phyloP scores from a whole-genome alignment of 2,888 invertebrate genomes.

The Drosophila ustulata region DNA sequence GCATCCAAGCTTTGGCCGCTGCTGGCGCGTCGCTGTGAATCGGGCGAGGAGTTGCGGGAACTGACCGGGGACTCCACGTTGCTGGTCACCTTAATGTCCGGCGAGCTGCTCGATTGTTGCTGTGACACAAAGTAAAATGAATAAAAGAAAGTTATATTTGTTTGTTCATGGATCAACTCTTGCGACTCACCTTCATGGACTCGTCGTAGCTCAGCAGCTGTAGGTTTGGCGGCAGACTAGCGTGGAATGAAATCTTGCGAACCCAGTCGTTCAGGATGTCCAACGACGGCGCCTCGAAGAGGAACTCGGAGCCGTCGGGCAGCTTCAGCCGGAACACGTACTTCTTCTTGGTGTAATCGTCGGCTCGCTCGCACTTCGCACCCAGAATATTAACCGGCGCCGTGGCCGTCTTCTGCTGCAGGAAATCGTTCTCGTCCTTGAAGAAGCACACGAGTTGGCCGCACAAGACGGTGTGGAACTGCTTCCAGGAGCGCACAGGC shows the following conservation, averaged over 20 bases:
- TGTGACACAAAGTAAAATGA: slow-evolving; percentile 34
- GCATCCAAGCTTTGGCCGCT: slow-evolving; percentile 82
- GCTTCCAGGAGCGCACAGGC: slow-evolving; percentile 97
- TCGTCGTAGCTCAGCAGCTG: slow-evolving; percentile 94
- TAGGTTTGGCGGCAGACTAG: slow-evolving; percentile 94
- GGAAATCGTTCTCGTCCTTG: slow-evolving; percentile 96
- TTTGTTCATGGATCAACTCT: too few species aligned
- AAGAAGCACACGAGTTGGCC: slow-evolving; percentile 99
- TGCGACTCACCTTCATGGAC: slow-evolving; percentile 86
- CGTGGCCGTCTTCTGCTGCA: slow-evolving; percentile 93
- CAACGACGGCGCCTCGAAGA: slow-evolving; percentile 92
- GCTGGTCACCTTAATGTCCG: slow-evolving; percentile 83
- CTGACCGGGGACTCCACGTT: slow-evolving; percentile 86
- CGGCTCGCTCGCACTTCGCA: slow-evolving; percentile 93
- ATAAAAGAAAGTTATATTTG: neutral
- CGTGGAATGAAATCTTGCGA: slow-evolving; percentile 96
- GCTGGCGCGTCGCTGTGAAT: slow-evolving; percentile 85
- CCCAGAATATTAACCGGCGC: slow-evolving; percentile 92
- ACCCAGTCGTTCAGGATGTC: slow-evolving; percentile 95
- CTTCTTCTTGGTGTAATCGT: slow-evolving; percentile 98
- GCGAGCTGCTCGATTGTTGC: slow-evolving; percentile 85
- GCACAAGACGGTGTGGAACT: slow-evolving; percentile 96
- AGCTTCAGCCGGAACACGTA: slow-evolving; percentile 95
- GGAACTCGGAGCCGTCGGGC: slow-evolving; percentile 96
- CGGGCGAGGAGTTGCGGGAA: slow-evolving; percentile 87